phyloP scores from a whole-genome alignment of 2,888 invertebrate genomes.

The Pammene aurita region DNA sequence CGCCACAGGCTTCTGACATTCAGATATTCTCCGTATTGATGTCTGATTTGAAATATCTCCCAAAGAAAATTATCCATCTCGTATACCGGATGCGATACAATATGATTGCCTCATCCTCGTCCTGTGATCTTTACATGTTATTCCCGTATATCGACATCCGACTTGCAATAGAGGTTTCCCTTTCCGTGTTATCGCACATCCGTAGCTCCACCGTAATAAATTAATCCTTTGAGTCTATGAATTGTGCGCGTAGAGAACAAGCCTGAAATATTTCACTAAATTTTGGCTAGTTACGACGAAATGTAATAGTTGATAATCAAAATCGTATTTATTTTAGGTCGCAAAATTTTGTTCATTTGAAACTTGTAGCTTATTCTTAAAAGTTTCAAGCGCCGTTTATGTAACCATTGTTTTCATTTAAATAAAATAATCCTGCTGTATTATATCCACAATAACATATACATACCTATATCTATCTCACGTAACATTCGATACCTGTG shows the following conservation, averaged over 20 bases:
- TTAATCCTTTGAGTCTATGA: constrained; percentile 36
- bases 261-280: background rate
- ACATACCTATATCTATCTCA: background rate
- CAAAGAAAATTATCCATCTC: constrained; percentile 66
- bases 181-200: constrained; percentile 42
- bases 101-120: constrained; percentile 68
- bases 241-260: constrained; percentile 13
- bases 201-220: constrained; percentile 34
- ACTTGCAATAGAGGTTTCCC: constrained; percentile 52
- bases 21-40: constrained; percentile 63
- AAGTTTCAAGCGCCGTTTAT: no score
- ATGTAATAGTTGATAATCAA: no score
- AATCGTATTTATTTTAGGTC: no score
- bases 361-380: no score
- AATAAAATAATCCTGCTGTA: no score
- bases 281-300: background rate
- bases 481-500: constrained; percentile 18
- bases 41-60: constrained; percentile 65
- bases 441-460: background rate
- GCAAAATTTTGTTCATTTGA: no score
- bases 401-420: no score
- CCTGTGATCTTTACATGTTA: constrained; percentile 67
- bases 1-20: constrained; percentile 46
- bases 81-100: constrained; percentile 65
- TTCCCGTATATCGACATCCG: constrained; percentile 64